A percentile compares a stretch with the other conserved stretches of the same genome.
phyloP scores from a whole-genome alignment of 2,113 vertebrate species.

The Struthidea cinerea region DNA sequence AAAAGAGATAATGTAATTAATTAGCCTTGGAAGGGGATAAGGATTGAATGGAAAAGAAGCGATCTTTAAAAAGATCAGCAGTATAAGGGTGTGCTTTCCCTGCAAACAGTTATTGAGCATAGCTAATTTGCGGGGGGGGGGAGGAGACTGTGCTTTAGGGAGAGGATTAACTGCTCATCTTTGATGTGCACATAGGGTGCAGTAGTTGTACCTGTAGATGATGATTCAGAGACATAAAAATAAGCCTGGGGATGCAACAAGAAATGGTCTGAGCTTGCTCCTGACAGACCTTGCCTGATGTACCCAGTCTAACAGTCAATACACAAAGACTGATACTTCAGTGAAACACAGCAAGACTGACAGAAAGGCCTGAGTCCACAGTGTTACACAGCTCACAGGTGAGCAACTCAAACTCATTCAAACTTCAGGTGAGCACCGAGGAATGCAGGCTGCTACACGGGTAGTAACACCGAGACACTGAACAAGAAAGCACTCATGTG shows the following conservation, averaged over 20 bases:
- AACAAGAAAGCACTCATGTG: neutral
- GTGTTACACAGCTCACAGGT: neutral
- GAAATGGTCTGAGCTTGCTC: neutral
- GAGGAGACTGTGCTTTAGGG: neutral
- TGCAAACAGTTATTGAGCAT: neutral
- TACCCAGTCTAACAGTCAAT: neutral
- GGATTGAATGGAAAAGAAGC: neutral
- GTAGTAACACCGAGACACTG: neutral
- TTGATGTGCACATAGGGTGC: fast-evolving
- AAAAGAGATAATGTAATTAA: neutral
- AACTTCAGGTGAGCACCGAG: neutral
- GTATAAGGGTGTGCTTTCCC: neutral
- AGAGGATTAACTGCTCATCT: neutral
- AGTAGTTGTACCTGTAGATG: neutral
- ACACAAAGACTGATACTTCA: neutral
- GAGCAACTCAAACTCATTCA: neutral
- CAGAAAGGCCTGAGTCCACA: neutral
- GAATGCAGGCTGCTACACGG: neutral
- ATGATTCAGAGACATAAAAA: neutral
- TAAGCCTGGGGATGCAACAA: neutral
- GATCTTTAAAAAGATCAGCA: neutral
- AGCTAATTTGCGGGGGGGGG: neutral
- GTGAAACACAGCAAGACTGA: neutral
- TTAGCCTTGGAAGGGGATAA: neutral
- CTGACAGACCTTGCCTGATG: neutral